Evolutionary conservation across 2,113 vertebrate species (phyloP), one percentile per base, ranked within the genome.

Genomic region (Coptodon rendalli): DNA sequence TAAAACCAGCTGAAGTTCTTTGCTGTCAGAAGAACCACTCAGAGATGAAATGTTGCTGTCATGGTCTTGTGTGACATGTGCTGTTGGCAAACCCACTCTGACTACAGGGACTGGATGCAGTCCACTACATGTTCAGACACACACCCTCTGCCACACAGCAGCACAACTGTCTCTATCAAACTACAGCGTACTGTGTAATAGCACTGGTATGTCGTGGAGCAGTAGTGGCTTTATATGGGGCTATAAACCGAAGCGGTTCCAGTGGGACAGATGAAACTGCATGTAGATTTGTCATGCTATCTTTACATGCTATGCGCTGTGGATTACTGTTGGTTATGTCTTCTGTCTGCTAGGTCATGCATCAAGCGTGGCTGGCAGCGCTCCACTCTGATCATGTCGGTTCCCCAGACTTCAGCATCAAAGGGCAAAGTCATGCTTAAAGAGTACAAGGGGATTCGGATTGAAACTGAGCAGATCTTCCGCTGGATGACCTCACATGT

Each of bases 391-490:
- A 97, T 99, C 86, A 99, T 99, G 98, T 98, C 99, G 0, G 98
- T 99, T 73, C 99, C 99, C 1, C 98, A 99, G 89, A 99, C 99
- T 1, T 98, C 96, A 2, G 98, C 98, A 4, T 99, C 99, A 5
- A 99, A 99, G 92, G 99, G 99, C 5, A 99, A 97, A 91, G 99
- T 99, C 24, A 98, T 99, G 97, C 96, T 99, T 1, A 99, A 99
- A 90, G 98, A 99, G 63, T 99, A 99, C 83, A 96, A 89, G 0
- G 98, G 98, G 48, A 96, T 89, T 22, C 97, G 82, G 86, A 94
- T 97, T 1, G 98, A 99, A 87, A 97, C 96, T 0, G 98, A 99
- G 57, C 97, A 98, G 92, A 98, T 99, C 91, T 99, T 99, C 91
- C 98, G 98, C 89, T 99, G 99, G 99, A 98, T 99, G 96, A 99